Percentiles rank a stretch among this genome's conserved stretches.
Conservation (phyloP, 2,888 invertebrate genomes). For the Iselma pallidipennis region DNA sequence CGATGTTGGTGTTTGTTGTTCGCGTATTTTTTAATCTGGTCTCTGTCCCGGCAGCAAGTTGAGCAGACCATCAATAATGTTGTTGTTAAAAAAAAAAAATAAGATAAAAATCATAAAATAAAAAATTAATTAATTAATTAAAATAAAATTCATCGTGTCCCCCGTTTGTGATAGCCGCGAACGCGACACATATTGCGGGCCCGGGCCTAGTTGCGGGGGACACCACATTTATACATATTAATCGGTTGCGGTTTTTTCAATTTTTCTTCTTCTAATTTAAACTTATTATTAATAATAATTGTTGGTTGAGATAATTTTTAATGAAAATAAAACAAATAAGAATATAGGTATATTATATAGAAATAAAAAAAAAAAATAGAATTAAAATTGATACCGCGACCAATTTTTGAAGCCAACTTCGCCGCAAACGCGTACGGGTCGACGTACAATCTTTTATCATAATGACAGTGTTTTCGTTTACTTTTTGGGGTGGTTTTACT, state of each 20-base stretch:
- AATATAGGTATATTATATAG: background rate
- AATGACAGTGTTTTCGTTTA: no score
- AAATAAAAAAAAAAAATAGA: background rate
- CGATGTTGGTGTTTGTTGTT: background rate
- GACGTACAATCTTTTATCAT: conserved; percentile 32
- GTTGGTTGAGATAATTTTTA: background rate
- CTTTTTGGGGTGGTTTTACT: no score
- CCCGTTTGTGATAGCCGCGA: conserved; percentile 42
- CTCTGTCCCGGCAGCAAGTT: background rate
- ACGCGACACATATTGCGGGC: conserved; percentile 32
- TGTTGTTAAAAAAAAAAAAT: background rate
- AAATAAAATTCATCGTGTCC: conserved; percentile 13
- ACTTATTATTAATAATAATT: background rate
- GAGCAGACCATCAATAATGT: background rate
- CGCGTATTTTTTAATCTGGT: background rate
- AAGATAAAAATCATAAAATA: background rate
- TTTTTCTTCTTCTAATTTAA: background rate
- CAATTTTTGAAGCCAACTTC: conserved; percentile 12
- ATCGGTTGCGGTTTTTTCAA: conserved; percentile 13
- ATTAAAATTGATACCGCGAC: background rate
- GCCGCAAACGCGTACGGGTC: conserved; percentile 29
- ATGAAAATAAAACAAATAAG: background rate
- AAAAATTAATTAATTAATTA: background rate
- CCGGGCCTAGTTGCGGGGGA: conserved; percentile 31
- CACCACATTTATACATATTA: conserved; percentile 15